Conservation (phyloP, 2,113 vertebrate genomes). For the Rhynchomys soricoides region DNA sequence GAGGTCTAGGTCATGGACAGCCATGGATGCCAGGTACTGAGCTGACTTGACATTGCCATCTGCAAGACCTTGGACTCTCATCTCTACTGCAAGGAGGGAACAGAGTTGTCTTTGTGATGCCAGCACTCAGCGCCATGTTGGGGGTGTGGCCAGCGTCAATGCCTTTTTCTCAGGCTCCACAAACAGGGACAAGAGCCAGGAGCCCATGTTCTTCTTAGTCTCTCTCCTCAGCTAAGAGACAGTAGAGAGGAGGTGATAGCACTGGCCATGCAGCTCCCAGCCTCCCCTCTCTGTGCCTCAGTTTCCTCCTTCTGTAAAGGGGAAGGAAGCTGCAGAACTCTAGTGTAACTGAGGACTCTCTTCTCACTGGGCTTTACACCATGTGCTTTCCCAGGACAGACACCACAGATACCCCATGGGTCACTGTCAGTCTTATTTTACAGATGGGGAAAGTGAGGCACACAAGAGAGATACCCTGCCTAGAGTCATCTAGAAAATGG, state of each 20-base stretch:
- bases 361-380: not conserved
- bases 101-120: not conserved
- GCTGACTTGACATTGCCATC: accelerated
- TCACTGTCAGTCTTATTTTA: not conserved
- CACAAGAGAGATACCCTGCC: accelerated
- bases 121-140: accelerated
- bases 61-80: not conserved
- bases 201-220: not conserved
- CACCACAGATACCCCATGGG: not conserved
- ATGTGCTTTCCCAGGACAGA: not conserved
- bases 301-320: not conserved
- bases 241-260: not conserved
- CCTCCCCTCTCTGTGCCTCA: not conserved
- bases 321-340: not conserved
- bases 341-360: accelerated
- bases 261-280: accelerated
- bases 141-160: not conserved
- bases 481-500: not conserved
- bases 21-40: not conserved
- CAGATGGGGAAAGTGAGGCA: not conserved
- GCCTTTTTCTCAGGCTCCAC: not conserved
- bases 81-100: not conserved
- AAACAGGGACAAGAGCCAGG: not conserved
- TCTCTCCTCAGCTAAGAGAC: not conserved
- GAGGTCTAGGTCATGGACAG: not conserved